Evolutionary conservation across 2,797 vertebrate genomes (phyloP).

Genomic region (Characodon lateralis): DNA sequence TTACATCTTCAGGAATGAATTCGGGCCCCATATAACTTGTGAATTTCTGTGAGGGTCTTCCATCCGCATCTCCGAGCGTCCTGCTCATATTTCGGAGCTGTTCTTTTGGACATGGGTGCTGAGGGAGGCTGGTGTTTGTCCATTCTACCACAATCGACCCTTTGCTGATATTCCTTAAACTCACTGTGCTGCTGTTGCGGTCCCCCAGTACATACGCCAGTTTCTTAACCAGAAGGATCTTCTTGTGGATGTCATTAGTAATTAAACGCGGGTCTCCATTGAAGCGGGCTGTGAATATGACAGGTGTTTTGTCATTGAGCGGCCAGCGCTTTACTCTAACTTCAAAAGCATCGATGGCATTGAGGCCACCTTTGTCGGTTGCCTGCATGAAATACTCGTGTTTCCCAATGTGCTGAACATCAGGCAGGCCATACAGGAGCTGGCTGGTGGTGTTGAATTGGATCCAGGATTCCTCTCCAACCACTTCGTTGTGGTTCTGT

Average conservation of each 20-base stretch:
- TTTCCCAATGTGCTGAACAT: conserved; percentile 86
- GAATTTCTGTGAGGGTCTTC: conserved; percentile 81
- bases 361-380: conserved; percentile 91
- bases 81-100: conserved; percentile 86
- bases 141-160: conserved; percentile 94
- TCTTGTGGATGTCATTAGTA: conserved; percentile 88
- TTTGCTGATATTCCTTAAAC: conserved; percentile 87
- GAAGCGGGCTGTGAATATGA: conserved; percentile 87
- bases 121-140: conserved; percentile 93
- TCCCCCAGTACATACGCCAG: conserved; percentile 89
- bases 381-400: conserved; percentile 98
- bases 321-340: conserved; percentile 91
- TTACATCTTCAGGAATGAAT: conserved; percentile 86
- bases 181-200: conserved; percentile 93
- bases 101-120: conserved; percentile 91
- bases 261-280: conserved; percentile 86
- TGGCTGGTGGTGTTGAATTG: conserved; percentile 98
- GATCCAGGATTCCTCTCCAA: conserved; percentile 92
- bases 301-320: conserved; percentile 85
- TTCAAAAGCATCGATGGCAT: conserved; percentile 91
- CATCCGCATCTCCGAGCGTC: conserved; percentile 82
- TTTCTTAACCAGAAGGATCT: conserved; percentile 92
- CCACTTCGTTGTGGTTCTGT: conserved; percentile 86
- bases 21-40: conserved; percentile 86
- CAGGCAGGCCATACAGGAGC: conserved; percentile 93